Percentiles rank a stretch among this genome's conserved stretches.
Conservation (phyloP, 2,113 vertebrate genomes). For the Micronycteris hirsuta region DNA sequence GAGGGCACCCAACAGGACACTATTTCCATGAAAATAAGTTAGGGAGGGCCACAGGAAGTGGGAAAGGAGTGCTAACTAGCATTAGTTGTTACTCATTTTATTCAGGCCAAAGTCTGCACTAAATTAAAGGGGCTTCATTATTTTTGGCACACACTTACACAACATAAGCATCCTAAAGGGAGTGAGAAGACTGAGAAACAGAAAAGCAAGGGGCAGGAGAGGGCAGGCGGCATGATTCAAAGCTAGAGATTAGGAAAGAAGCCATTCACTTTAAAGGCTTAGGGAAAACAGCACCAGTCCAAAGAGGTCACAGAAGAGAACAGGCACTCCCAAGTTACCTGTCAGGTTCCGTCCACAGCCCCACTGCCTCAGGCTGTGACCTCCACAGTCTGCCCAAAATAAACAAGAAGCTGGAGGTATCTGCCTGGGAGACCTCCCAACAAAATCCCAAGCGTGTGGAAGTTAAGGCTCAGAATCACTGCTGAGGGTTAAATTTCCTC, state of each 20-base stretch:
- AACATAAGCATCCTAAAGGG: not conserved
- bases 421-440: not conserved
- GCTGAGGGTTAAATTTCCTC: not conserved
- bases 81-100: not conserved
- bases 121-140: not conserved
- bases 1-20: not conserved
- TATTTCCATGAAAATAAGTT: not conserved
- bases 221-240: not conserved
- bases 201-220: not conserved
- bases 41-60: not conserved
- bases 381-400: slow-evolving; percentile 2
- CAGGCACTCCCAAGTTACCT: slow-evolving; percentile 13
- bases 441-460: slow-evolving; percentile 4
- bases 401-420: slow-evolving; percentile 35
- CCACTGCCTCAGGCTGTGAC: slow-evolving; percentile 6
- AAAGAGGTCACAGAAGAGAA: slow-evolving; percentile 11
- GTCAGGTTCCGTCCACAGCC: not conserved
- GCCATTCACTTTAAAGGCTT: not conserved
- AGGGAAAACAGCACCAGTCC: not conserved
- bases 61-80: not conserved
- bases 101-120: not conserved
- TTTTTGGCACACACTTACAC: not conserved
- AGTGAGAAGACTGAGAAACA: not conserved
- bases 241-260: not conserved
- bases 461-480: not conserved